These are phyloP conservation scores for Avahi laniger DNA, from an alignment of 2,797 vertebrate species.

Conservation along the genomic window DNA sequence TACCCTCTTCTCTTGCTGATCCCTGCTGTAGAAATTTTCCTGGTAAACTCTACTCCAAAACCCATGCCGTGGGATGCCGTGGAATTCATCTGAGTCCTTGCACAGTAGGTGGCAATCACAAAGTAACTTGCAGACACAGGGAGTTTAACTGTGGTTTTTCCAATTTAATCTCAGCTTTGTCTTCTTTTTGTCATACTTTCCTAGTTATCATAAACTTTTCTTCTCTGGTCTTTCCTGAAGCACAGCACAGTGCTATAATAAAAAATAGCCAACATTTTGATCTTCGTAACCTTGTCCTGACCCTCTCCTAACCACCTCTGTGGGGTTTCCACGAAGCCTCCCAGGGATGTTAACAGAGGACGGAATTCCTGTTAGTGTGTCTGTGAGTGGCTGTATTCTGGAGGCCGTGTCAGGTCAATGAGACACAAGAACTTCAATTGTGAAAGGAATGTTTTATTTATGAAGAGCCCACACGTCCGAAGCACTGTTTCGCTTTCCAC, in stretches of 20 bases:
- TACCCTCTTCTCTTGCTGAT: neutral
- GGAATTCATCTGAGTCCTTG: neutral
- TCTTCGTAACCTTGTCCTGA: neutral
- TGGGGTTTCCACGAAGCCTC: neutral
- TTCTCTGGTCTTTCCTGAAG: neutral
- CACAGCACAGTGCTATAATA: neutral
- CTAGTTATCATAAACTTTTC: neutral
- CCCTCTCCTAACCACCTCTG: neutral
- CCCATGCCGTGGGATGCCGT: neutral
- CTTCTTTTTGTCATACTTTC: neutral
- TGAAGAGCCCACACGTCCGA: neutral
- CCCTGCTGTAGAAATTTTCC: neutral
- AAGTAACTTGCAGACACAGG: neutral
- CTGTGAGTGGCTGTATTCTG: neutral
- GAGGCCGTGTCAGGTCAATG: neutral
- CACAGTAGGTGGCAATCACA: neutral
- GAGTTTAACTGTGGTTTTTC: neutral
- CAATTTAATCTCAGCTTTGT: neutral
- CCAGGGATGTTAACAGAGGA: neutral
- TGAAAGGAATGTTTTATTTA: neutral
- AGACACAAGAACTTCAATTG: neutral
- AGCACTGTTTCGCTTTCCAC: neutral
- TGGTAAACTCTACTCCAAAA: neutral
- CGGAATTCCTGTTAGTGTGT: neutral
- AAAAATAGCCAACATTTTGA: neutral